phyloP scores from a whole-genome alignment of 92 coral and sea anemone genomes.

The Montipora capitata region DNA sequence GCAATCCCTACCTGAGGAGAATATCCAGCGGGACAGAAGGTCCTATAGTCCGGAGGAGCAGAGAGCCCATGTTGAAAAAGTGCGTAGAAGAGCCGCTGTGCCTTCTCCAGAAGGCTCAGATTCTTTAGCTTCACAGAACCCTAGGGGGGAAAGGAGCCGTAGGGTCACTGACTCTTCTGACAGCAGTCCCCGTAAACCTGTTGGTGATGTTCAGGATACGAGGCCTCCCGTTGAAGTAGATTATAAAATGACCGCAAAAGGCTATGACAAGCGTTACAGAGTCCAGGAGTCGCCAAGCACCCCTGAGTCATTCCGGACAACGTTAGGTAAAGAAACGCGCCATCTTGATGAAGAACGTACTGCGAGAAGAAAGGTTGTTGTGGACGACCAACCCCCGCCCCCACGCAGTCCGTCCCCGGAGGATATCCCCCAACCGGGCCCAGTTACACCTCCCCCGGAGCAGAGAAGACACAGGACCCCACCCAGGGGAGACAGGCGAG shows the following conservation, averaged over 20 bases:
- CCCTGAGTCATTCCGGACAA: conserved; percentile 17
- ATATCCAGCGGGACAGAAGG: conserved; percentile 23
- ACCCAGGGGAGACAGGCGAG: conserved; percentile 41
- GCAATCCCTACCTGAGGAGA: conserved; percentile 10
- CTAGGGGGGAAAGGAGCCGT: conserved; percentile 32
- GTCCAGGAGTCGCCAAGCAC: conserved; percentile 22
- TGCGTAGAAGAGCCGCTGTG: conserved; percentile 30
- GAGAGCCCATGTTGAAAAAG: conserved; percentile 19
- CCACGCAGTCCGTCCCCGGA: conserved; percentile 61
- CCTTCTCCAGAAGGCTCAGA: conserved; percentile 49
- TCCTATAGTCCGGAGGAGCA: conserved; percentile 40
- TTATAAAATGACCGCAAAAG: conserved; percentile 9
- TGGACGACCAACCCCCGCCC: conserved; percentile 66
- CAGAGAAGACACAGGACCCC: conserved; percentile 29
- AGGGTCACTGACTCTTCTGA: conserved; percentile 38
- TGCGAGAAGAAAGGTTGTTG: conserved; percentile 76
- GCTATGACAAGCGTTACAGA: conserved; percentile 24
- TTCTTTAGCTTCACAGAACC: conserved; percentile 10
- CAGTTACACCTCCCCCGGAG: conserved; percentile 50
- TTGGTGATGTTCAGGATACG: neutral
- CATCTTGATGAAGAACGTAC: conserved; percentile 73
- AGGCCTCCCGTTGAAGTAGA: conserved; percentile 13
- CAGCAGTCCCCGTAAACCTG: conserved; percentile 27
- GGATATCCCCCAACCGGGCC: conserved; percentile 42
- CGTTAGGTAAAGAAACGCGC: conserved; percentile 28